Percentiles rank a stretch among this genome's conserved stretches.
Evolutionary conservation across 1,140 invertebrate genomes (phyloP).

Genomic region (Oscheius sp.): DNA sequence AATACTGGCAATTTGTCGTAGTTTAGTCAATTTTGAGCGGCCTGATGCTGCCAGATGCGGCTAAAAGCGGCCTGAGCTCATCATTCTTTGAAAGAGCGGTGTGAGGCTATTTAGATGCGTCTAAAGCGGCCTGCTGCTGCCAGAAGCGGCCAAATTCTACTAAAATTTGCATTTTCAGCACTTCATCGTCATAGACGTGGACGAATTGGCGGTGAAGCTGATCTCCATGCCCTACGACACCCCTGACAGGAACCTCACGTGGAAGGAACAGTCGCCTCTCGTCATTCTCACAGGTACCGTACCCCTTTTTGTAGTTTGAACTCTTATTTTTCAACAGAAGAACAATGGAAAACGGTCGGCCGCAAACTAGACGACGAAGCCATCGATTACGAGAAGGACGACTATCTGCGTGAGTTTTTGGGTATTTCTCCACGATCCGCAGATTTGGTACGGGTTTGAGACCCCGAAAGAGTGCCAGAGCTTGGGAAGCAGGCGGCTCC

Average conservation of each 20-base stretch:
- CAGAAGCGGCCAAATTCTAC: too few relatives aligned
- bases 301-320: background rate
- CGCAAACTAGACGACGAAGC: background rate
- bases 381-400: background rate
- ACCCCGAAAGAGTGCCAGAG: too few relatives aligned
- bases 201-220: background rate
- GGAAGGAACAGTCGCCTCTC: background rate
- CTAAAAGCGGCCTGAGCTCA: too few relatives aligned
- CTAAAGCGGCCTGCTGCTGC: too few relatives aligned
- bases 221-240: background rate
- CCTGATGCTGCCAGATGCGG: too few relatives aligned
- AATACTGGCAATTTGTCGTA: too few relatives aligned
- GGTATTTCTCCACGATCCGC: too few relatives aligned
- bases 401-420: background rate
- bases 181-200: background rate
- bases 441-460: too few relatives aligned
- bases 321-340: background rate
- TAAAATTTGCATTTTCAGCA: conserved; percentile 5
- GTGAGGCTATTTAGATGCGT: too few relatives aligned
- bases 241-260: background rate
- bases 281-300: background rate
- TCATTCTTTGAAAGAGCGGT: too few relatives aligned
- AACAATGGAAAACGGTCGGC: background rate
- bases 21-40: too few relatives aligned
- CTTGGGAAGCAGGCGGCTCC: too few relatives aligned